Evolutionary conservation across 2,888 invertebrate genomes (phyloP), one percentile per base, ranked within the genome.

Genomic region (Nymphalis polychloros): DNA sequence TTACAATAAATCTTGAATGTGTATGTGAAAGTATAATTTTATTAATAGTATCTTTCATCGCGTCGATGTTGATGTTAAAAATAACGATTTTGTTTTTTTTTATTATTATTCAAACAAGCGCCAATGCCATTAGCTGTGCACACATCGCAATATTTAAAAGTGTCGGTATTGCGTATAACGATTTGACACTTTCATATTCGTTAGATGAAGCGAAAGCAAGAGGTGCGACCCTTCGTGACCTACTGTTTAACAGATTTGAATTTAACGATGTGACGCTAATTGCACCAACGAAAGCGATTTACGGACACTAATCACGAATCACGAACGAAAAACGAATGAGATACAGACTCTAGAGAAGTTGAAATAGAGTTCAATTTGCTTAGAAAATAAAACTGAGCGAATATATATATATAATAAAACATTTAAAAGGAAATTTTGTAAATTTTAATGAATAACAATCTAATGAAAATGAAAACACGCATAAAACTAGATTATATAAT

Each of bases 141-240:
- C 41, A 41, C 57, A 41, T 57, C 41, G 35, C n/a, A 7, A 19
- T 19, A 57, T 57, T 41, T 7, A 41, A n/a, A 10, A 57, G 5
- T 41, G 31, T 20, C 8, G 23, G 41, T 63, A 67, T 66, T 63
- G 17, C 59, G 50, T 46, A 31, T 47, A 46, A 61, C 23, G 48
- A 70, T 68, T 65, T 74, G 73, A 72, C 76, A 74, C 74, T 75
- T 74, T 72, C 75, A 67, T 73, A 69, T 47, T 67, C 52, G 64
- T 65, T 63, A 64, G 46, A 73, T 63, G 73, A 70, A 75, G 72
- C 71, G 76, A 74, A 72, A 71, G 72, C 68, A 68, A 63, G 69
- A 71, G 65, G 70, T 67, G 63, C 67, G 72, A 72, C 64, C 65
- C 57, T 55, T 66, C 71, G 72, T 74, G 73, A 74, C 67, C 64